A percentile compares a stretch with the other conserved stretches of the same genome.
Conservation (phyloP, 2,888 invertebrate species). For the Salpingus planirostris region DNA sequence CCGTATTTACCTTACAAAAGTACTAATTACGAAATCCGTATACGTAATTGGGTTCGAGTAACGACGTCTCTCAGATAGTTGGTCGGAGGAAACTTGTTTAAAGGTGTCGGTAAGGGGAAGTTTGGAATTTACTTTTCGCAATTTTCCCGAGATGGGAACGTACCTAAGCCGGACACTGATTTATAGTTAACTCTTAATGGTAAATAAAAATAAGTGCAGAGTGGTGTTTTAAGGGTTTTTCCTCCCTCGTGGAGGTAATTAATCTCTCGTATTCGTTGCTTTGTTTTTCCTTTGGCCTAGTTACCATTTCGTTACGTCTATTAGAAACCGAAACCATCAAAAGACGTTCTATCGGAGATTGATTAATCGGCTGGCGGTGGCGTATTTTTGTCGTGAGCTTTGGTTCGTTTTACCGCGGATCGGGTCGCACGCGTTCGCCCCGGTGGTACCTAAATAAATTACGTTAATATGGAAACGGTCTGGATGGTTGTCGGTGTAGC, state of each 20-base stretch:
- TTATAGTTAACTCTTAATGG: slow-evolving; percentile 38
- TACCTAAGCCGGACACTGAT: slow-evolving; percentile 24
- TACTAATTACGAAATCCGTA: too few species aligned
- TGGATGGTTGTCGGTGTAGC: slow-evolving; percentile 17
- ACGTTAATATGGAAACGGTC: slow-evolving; percentile 18
- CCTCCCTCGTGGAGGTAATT: slow-evolving; percentile 26
- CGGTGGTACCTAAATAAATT: slow-evolving; percentile 17
- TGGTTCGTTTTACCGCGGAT: too few species aligned
- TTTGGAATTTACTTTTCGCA: slow-evolving; percentile 9
- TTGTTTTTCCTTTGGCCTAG: slow-evolving; percentile 9
- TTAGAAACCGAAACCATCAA: too few species aligned
- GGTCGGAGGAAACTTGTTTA: too few species aligned
- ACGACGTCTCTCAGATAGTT: too few species aligned
- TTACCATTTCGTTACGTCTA: background rate
- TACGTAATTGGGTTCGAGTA: too few species aligned
- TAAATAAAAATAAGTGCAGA: slow-evolving; percentile 41
- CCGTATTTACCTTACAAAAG: too few species aligned
- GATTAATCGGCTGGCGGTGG: too few species aligned
- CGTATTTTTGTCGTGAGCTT: too few species aligned
- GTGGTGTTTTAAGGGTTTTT: slow-evolving; percentile 33
- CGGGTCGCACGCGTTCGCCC: too few species aligned
- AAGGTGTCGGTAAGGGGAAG: too few species aligned
- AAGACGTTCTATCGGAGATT: too few species aligned
- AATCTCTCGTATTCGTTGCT: slow-evolving; percentile 24
- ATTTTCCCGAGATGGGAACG: slow-evolving; percentile 4